Evolutionary conservation across 2,113 vertebrate genomes (phyloP), one percentile per base, ranked within the genome.

Genomic region (Recurvirostra avosetta): DNA sequence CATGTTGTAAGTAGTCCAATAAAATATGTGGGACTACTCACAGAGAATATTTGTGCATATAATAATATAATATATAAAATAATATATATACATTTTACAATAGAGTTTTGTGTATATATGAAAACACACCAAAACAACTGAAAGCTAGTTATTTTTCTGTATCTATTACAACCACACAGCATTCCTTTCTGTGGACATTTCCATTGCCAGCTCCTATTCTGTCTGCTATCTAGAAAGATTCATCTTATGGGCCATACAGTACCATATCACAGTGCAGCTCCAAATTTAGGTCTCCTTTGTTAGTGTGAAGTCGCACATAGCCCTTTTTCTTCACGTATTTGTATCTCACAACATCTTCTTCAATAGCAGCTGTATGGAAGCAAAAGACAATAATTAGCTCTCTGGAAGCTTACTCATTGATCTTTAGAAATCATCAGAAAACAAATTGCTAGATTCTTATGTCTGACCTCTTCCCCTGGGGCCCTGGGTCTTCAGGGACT

Each of bases 261-360:
- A 99, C 99, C 99, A 99, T 99, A 94, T 99, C 99, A 49, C 99
- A 99, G 97, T 99, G 98, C 74, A 99, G 92, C 98, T 99, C 99
- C 67, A 99, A 74, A 90, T 99, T 99, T 15, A 99, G 93, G 96
- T 99, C 99, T 22, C 99, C 99, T 92, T 98, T 99, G 96, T 98
- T 99, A 11, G 99, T 99, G 96, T 99, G 99, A 17, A 99, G 97
- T 68, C 99, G 98, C 65, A 99, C 98, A 4, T 99, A 99, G 65
- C 99, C 99, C 89, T 99, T 99, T 93, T 99, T 99, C 98, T 99
- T 99, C 95, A 99, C 99, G 1, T 99, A 99, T 21, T 96, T 97
- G 97, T 99, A 99, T 20, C 99, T 99, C 58, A 99, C 98, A 0
- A 98, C 89, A 36, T 99, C 99, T 6, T 99, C 99, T 0, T 99